Evolutionary conservation across 1,140 invertebrate species (phyloP), one percentile per base, ranked within the genome.

Genomic region (Drosophila lacertosa): DNA sequence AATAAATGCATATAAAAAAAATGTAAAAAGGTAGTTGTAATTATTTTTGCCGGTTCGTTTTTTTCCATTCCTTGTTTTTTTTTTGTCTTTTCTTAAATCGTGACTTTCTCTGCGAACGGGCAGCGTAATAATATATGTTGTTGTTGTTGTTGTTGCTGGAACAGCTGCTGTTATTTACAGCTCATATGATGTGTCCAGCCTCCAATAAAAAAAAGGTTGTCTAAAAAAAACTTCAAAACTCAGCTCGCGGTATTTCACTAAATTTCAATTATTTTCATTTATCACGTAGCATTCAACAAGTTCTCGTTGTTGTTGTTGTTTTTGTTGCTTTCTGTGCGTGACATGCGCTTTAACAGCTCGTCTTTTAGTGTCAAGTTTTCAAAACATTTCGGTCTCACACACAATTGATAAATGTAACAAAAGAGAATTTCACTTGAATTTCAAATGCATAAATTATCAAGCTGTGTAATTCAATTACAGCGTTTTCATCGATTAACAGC

Each of bases 71-170:
- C n/a, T n/a, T n/a, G n/a, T n/a, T n/a, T n/a, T n/a, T n/a, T n/a
- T n/a, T n/a, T n/a, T n/a, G n/a, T n/a, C n/a, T 45, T 58, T 54
- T 45, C n/a, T 26, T 67, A 51, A 67, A 67, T 67, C 55, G 64
- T 67, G 55, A 67, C 64, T 67, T 67, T 67, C 64, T 67, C 64
- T 67, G 60, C 26, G 60, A 42, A 54, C 33, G 33, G 33, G 4
- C 33, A 35, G 26, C 57, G 60, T 59, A 58, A 60, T 67, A 67
- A 67, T 51, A 67, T 67, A 48, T 44, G 32, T 48, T 37, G 13
- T 18, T 18, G 26, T 39, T 26, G 24, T 45, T 45, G 24, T 57
- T 44, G 11, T 10, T 58, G 22, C 13, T 58, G 29, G 1, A 29
- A 29, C 26, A 7, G 37, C 13, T 29, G 24, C 18, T 58, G 55